Conservation (phyloP, 2,797 vertebrate species). For the Lycodopsis pacificus region DNA sequence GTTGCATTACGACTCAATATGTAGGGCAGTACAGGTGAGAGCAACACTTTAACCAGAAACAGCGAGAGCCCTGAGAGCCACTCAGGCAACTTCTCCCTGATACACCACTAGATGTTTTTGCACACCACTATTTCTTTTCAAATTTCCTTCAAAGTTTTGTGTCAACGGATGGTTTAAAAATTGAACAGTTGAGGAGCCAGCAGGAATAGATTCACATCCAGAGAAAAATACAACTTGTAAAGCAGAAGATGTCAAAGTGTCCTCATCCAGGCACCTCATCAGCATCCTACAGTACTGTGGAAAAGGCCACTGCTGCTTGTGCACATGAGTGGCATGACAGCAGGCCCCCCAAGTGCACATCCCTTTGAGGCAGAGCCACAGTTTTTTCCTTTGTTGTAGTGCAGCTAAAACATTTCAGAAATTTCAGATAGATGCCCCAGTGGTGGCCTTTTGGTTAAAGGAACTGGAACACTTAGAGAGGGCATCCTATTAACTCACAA, state of each 20-base stretch:
- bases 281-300: conserved; percentile 48
- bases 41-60: conserved; percentile 37
- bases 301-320: conserved; percentile 52
- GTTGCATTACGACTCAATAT: conserved; percentile 30
- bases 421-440: conserved; percentile 32
- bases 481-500: not conserved
- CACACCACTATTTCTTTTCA: conserved; percentile 49
- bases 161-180: conserved; percentile 53
- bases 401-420: conserved; percentile 45
- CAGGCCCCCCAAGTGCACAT: conserved; percentile 32
- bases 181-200: conserved; percentile 34
- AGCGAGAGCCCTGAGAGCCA: conserved; percentile 25
- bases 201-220: conserved; percentile 36
- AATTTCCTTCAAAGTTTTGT: conserved; percentile 61
- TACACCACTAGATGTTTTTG: conserved; percentile 39
- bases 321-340: conserved; percentile 51
- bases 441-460: conserved; percentile 28
- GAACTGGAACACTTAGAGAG: conserved; percentile 27
- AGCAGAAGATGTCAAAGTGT: conserved; percentile 53
- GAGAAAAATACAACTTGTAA: conserved; percentile 45
- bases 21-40: conserved; percentile 34
- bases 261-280: conserved; percentile 51
- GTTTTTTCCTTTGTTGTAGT: conserved; percentile 44
- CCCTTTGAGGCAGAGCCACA: conserved; percentile 39
- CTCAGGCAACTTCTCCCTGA: conserved; percentile 26